Evolutionary conservation across 2,113 vertebrate genomes (phyloP), one percentile per base, ranked within the genome.

Genomic region (Bostrychus sinensis): DNA sequence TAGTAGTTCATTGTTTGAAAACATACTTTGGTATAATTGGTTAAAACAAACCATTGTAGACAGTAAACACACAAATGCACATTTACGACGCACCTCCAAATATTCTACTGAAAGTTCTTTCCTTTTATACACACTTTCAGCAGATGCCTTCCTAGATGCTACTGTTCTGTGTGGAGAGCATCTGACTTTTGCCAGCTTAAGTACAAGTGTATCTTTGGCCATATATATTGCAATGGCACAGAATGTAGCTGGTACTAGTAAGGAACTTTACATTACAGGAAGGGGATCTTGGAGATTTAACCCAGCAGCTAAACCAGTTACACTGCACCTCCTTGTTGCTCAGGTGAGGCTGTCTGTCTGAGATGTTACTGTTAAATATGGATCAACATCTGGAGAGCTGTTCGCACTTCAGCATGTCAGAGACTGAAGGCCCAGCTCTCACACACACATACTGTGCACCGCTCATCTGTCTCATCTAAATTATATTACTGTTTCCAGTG

Each of bases 311-410:
- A 63, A 78, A 56, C 53, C 68, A 67, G 78, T 81, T 81, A 61
- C 71, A 64, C 67, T 81, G 79, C 82, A 78, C 75, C 87, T 78
- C 77, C 65, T 78, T 75, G 46, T 71, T 58, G 82, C 83, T 89
- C 87, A 83, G 79, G 84, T 86, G 88, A 85, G 73, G 80, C 89
- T 58, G 71, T 77, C 81, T 67, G 84, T 82, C 86, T 78, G 80
- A 72, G 83, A 85, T 89, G 89, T 90, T 87, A 82, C 91, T 91
- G 83, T 84, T 92, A 91, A 92, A 92, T 92, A 93, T 92, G 92
- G 91, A 92, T 92, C 83, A 88, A 91, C 92, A 92, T 93, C 91
- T 93, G 92, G 87, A 82, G 67, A 60, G 78, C 72, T 81, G 77
- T 68, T 91, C 90, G 91, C 83, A 86, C 82, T 85, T 73, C 7